Conservation (phyloP, 2,797 vertebrate genomes). For the Myiothlypis chrysogaster region DNA sequence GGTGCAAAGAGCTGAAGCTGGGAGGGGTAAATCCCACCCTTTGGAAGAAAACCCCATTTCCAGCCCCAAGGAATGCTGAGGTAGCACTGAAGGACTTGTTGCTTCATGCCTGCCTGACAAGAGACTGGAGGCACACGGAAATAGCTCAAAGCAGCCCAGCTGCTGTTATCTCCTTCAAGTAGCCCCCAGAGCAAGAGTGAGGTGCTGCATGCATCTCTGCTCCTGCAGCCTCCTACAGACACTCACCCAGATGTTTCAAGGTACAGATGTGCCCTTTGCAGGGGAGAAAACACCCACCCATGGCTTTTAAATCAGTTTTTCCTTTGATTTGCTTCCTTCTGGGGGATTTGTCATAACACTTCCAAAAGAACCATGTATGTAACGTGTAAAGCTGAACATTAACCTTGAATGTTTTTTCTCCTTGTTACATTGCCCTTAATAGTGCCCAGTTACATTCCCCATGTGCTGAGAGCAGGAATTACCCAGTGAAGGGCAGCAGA, state of each 20-base stretch:
- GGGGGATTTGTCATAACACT: background rate
- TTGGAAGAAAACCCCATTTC: background rate
- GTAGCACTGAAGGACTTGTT: background rate
- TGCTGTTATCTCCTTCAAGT: background rate
- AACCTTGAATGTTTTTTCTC: background rate
- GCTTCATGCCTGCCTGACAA: background rate
- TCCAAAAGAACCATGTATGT: accelerated
- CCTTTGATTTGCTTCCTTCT: background rate
- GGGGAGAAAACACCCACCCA: background rate
- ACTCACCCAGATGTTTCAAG: background rate
- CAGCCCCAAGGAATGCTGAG: background rate
- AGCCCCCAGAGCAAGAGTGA: background rate
- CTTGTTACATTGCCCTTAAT: background rate
- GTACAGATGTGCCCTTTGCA: background rate
- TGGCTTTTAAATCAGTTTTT: background rate
- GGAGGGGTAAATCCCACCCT: background rate
- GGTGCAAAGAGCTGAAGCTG: background rate
- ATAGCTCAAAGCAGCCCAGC: background rate
- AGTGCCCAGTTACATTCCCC: background rate
- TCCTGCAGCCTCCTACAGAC: background rate
- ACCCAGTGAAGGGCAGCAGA: background rate
- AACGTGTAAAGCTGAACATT: background rate
- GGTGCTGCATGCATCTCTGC: background rate
- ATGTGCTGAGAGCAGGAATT: conserved; percentile 12
- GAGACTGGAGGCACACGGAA: background rate